A percentile compares a stretch with the other conserved stretches of the same genome.
phyloP scores from a whole-genome alignment of 2,113 vertebrate species.

The Struthidea cinerea region DNA sequence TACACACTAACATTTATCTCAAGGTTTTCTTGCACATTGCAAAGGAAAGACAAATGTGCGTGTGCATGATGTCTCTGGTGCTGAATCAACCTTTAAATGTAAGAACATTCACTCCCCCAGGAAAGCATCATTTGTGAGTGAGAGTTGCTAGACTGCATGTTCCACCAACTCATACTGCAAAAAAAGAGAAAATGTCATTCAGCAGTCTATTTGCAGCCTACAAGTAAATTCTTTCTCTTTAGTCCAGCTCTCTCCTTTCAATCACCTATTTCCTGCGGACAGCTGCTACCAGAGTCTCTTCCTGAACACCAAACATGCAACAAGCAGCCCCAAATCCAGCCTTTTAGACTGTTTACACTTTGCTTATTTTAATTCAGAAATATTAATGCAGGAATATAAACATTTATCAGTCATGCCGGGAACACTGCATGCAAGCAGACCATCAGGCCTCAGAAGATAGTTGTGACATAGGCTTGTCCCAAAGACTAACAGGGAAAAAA shows the following conservation, averaged over 20 bases:
- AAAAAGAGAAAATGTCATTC: background rate
- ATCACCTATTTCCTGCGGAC: background rate
- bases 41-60: background rate
- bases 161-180: background rate
- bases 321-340: background rate
- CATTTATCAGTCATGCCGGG: background rate
- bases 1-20: background rate
- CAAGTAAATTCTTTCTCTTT: background rate
- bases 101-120: background rate
- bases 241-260: background rate
- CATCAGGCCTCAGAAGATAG: background rate
- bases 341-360: background rate
- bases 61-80: background rate
- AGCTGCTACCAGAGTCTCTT: background rate
- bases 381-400: background rate
- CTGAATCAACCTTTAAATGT: background rate
- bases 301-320: background rate
- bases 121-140: background rate
- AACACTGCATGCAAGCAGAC: background rate
- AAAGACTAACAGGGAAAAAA: background rate
- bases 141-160: background rate
- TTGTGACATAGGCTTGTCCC: background rate
- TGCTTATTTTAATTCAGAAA: background rate
- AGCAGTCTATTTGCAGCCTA: background rate
- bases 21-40: background rate